Evolutionary conservation across 2,888 invertebrate genomes (phyloP), one percentile per base, ranked within the genome.

Genomic region (Temnothorax unifasciatus): DNA sequence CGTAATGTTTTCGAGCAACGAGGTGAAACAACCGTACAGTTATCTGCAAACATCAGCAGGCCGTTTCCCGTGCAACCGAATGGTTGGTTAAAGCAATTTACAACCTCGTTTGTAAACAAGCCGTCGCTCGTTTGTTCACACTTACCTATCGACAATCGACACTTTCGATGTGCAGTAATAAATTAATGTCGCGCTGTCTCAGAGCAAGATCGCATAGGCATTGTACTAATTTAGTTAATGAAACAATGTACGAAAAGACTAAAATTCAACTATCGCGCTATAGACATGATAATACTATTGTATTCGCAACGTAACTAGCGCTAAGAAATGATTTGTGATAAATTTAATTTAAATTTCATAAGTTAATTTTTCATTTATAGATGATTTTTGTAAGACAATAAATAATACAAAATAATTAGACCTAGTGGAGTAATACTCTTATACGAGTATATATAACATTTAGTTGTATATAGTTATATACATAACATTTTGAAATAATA

Each of bases 31-130:
- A 71, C 74, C 59, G 64, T 47, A 83, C 85, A 85, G 88, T 89
- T 89, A 88, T 89, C 87, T 83, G 83, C 77, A 88, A 85, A 86
- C 87, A 87, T 89, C 85, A 84, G 87, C 87, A 85, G 76, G 74
- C 85, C 82, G 82, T 87, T 87, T 83, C 85, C 79, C 90, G 88
- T 84, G 84, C 79, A 83, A 86, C 84, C 85, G 84, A 89, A 87
- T 75, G 90, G 85, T 88, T 90, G 87, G 90, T 90, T 90, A 88
- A 88, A 90, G 90, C 88, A 85, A 90, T 90, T 90, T 90, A 88
- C 89, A 90, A 54, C 86, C 86, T 84, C 89, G 90, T 90, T 90
- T 85, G 90, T 88, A 90, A 89, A 90, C 88, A 89, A 86, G 86
- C 90, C 71, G 85, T 81, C 83, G 82, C 81, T 86, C 79, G 83